phyloP scores from a whole-genome alignment of 2,797 vertebrate genomes.

The Eleutherodactylus coqui region DNA sequence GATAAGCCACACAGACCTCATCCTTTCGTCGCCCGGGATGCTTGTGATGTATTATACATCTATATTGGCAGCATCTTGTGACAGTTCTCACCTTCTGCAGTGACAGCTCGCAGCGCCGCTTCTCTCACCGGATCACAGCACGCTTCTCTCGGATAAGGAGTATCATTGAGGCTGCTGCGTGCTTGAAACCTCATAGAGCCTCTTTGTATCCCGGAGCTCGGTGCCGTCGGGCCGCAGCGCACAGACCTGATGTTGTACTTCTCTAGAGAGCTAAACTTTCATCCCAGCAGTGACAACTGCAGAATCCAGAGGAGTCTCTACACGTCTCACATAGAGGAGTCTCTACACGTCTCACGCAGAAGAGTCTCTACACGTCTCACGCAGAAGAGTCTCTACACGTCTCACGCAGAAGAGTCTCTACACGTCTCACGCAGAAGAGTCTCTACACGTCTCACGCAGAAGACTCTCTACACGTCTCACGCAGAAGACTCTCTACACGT shows the following conservation, averaged over 20 bases:
- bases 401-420: too few species aligned
- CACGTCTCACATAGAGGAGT: too few species aligned
- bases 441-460: too few species aligned
- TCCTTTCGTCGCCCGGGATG: not conserved
- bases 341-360: too few species aligned
- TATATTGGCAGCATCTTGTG: not conserved
- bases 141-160: not conserved
- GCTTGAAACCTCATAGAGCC: slow-evolving; percentile 14
- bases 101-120: not conserved
- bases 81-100: not conserved
- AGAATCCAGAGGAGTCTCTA: not conserved
- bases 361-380: too few species aligned
- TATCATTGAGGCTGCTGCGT: slow-evolving; percentile 9
- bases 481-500: too few species aligned
- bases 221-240: slow-evolving; percentile 8
- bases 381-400: too few species aligned
- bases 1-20: too few species aligned
- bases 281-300: not conserved
- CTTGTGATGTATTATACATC: not conserved
- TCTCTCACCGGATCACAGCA: not conserved
- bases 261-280: slow-evolving; percentile 3
- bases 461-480: too few species aligned
- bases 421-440: too few species aligned
- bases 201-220: slow-evolving; percentile 4
- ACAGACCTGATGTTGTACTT: not conserved